These are phyloP conservation scores for Epistrophella euchroma DNA, from an alignment of 2,888 invertebrate genomes.

Conservation along the genomic window DNA sequence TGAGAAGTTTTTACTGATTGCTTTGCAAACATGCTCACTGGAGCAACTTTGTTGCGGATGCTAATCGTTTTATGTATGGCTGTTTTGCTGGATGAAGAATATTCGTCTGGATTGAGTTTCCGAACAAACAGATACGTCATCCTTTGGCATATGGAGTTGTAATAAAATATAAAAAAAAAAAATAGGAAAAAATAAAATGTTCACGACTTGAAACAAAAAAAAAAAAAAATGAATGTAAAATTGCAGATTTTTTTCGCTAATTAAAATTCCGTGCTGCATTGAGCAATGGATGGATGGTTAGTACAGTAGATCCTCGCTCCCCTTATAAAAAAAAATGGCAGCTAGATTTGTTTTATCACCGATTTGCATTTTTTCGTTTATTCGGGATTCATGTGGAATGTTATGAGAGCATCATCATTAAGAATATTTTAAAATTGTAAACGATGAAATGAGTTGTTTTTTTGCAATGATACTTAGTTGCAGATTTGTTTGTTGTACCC, in stretches of 20 bases:
- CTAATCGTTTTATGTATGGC: constrained; percentile 73
- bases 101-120: constrained; percentile 70
- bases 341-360: constrained; percentile 65
- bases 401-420: constrained; percentile 31
- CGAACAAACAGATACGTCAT: constrained; percentile 75
- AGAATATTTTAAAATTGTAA: constrained; percentile 33
- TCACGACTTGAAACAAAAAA: constrained; percentile 28
- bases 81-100: constrained; percentile 58
- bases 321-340: not conserved
- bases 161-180: not conserved
- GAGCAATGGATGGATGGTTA: constrained; percentile 25
- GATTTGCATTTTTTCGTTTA: constrained; percentile 42
- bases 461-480: constrained; percentile 5
- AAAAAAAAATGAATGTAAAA: constrained; percentile 18
- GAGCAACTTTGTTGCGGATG: constrained; percentile 76
- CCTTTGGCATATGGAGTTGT: constrained; percentile 43
- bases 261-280: constrained; percentile 45
- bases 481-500: constrained; percentile 3
- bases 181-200: constrained; percentile 9
- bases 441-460: not conserved
- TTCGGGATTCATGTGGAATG: constrained; percentile 17
- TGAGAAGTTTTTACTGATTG: constrained; percentile 66
- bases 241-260: constrained; percentile 47
- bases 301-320: not conserved
- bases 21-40: constrained; percentile 74